Evolutionary conservation across 2,888 invertebrate genomes (phyloP).

Genomic region (Atrina japonica): DNA sequence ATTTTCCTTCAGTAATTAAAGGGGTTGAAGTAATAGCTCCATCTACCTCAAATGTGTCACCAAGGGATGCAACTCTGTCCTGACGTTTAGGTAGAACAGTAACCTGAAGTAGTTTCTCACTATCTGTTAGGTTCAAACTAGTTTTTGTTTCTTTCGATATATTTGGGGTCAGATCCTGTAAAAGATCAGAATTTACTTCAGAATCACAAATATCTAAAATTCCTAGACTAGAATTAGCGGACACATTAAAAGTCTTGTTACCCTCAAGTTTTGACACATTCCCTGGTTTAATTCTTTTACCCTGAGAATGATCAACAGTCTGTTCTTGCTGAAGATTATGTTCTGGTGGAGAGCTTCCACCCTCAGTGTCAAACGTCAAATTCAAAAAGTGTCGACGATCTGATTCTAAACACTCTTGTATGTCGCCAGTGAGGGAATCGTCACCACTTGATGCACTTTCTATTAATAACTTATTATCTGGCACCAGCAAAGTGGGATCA

Average conservation of each 20-base stretch:
- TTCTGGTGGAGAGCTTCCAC: constrained; percentile 33
- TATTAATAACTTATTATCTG: constrained; percentile 2
- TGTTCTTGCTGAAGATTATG: constrained; percentile 10
- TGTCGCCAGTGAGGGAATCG: constrained; percentile 47
- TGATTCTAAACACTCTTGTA: constrained; percentile 59
- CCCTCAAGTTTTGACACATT: constrained; percentile 52
- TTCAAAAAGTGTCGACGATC: constrained; percentile 65
- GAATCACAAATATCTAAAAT: constrained; percentile 51
- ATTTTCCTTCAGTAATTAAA: constrained; percentile 43
- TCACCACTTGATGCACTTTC: constrained; percentile 37
- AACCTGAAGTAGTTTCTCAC: constrained; percentile 27
- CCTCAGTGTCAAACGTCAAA: constrained; percentile 64
- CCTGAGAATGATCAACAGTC: background rate
- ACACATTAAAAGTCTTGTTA: constrained; percentile 36
- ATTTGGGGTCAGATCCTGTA: constrained; percentile 48
- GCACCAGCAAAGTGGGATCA: background rate
- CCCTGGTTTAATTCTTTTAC: constrained; percentile 42
- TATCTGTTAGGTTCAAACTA: constrained; percentile 34
- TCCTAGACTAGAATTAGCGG: constrained; percentile 58
- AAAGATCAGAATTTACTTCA: constrained; percentile 50
- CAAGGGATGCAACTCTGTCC: constrained; percentile 49
- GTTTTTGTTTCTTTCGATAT: constrained; percentile 9
- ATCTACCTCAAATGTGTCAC: constrained; percentile 52
- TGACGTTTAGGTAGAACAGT: constrained; percentile 10
- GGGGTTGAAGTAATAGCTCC: constrained; percentile 62